phyloP scores from a whole-genome alignment of 2,888 invertebrate genomes.

The Axea sp. region DNA sequence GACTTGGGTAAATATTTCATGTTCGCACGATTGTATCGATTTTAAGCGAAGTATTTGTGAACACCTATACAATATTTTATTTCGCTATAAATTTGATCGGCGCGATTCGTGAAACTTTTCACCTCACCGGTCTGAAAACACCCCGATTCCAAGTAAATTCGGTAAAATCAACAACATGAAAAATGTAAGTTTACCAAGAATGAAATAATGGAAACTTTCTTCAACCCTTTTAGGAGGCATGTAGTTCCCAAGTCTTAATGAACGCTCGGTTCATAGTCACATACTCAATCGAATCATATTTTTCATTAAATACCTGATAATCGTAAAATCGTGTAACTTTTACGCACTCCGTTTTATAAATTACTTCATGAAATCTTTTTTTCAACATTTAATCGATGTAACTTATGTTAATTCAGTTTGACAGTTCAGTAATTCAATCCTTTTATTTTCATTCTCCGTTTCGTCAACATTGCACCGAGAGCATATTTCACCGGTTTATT shows the following conservation, averaged over 20 bases:
- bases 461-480: too few species aligned
- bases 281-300: too few species aligned
- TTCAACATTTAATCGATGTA: not conserved
- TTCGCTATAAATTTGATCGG: slow-evolving; percentile 51
- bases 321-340: too few species aligned
- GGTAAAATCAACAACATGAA: slow-evolving; percentile 28
- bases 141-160: slow-evolving; percentile 32
- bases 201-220: slow-evolving; percentile 40
- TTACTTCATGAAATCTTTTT: too few species aligned
- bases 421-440: slow-evolving; percentile 9
- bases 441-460: too few species aligned
- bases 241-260: too few species aligned
- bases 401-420: not conserved
- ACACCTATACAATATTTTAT: slow-evolving; percentile 37
- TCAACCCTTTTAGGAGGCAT: not conserved
- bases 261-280: too few species aligned
- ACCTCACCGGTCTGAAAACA: slow-evolving; percentile 30
- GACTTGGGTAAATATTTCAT: slow-evolving; percentile 39
- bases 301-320: too few species aligned
- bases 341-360: too few species aligned
- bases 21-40: slow-evolving; percentile 46
- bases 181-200: slow-evolving; percentile 48
- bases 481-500: too few species aligned
- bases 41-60: slow-evolving; percentile 25
- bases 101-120: slow-evolving; percentile 45